These are phyloP conservation scores for Sipha maydis DNA, from an alignment of 2,888 invertebrate species.

Conservation along the genomic window DNA sequence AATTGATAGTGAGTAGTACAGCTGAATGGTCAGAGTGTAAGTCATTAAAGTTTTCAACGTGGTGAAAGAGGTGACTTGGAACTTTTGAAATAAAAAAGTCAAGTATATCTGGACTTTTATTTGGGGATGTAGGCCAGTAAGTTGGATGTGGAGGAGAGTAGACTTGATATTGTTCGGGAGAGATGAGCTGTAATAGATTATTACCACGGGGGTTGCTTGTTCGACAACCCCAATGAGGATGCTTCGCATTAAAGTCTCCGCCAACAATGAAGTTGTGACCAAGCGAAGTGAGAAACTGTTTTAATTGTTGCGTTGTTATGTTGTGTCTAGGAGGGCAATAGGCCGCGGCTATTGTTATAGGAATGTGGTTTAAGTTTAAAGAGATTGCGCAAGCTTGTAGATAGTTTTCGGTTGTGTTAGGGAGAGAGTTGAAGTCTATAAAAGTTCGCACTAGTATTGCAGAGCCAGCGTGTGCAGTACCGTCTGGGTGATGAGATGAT, in stretches of 20 bases:
- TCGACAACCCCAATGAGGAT: slow-evolving; percentile 19
- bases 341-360: slow-evolving; percentile 6
- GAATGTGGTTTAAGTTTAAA: slow-evolving; percentile 2
- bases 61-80: neutral
- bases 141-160: neutral
- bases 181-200: too few species aligned
- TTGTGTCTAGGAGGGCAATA: slow-evolving; percentile 16
- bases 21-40: slow-evolving; percentile 19
- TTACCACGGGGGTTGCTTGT: neutral
- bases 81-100: slow-evolving; percentile 32
- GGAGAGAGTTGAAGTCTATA: neutral
- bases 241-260: neutral
- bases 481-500: too few species aligned
- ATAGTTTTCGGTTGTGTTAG: neutral
- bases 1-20: slow-evolving; percentile 4
- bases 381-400: slow-evolving; percentile 24
- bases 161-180: too few species aligned
- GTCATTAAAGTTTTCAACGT: slow-evolving; percentile 4
- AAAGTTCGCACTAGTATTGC: neutral
- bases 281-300: neutral
- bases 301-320: too few species aligned
- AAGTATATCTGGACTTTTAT: slow-evolving; percentile 36
- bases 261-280: slow-evolving; percentile 19
- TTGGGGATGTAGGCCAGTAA: slow-evolving; percentile 6
- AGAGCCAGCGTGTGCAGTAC: neutral